Base-by-base conservation (phyloP, 2,797 vertebrate species). In the Scyliorhinus canicula region DNA sequence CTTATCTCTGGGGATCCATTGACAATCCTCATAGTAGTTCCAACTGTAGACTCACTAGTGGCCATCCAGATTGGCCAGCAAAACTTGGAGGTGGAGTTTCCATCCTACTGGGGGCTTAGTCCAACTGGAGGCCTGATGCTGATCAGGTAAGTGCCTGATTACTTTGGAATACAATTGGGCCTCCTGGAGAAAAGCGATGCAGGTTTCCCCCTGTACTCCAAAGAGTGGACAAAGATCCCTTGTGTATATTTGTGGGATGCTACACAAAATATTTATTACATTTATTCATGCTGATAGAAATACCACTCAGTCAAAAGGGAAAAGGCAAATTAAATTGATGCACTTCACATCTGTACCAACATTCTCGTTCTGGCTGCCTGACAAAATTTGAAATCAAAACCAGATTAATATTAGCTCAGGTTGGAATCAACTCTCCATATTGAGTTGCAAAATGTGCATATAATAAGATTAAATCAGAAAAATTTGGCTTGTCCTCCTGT, bases 341-440 rank as follows among this genome's bases (percentile, higher is more conserved):
- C 52, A 52, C 50, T 85, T 85, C 50, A 52, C 28, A 85, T 28
- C 44, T 85, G 26, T 85, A 47, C 52, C 44, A 85, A 85, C 47
- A 52, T 85, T 85, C 28, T 85, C 82, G 52, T 47, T 26, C 26
- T 52, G 82, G 82, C 47, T 85, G 82, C 82, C 47, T 85, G 82
- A 85, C 82, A 85, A 85, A 85, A 85, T 50, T 52, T 85, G 84
- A 85, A 52, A 85, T 85, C 55, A 90, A 90, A 57, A 90, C 55
- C 86, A 90, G 55, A 35, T 90, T 60, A 55, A 90, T 60, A 90
- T 60, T 90, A 90, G 35, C 31, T 21, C 55, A 90, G 12, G 52
- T 57, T 90, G 52, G 35, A 35, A 12, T 60, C 52, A 90, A 82
- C 79, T 47, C 79, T 82, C 44, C 79, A 82, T 47, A 82, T 47